Evolutionary conservation across 2,888 invertebrate genomes (phyloP).

Genomic region (Melanostoma scalare): DNA sequence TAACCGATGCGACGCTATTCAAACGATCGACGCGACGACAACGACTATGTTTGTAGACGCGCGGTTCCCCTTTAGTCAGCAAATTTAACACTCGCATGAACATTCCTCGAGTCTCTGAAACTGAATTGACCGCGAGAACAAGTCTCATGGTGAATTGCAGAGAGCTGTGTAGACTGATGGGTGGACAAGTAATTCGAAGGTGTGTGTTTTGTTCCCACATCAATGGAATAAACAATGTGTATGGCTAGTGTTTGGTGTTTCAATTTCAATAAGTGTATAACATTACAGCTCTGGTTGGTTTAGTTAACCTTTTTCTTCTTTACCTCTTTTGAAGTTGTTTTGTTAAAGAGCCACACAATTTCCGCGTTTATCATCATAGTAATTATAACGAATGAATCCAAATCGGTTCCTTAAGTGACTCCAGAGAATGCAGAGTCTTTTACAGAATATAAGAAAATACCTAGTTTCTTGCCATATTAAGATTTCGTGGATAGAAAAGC

Average conservation of each 20-base stretch:
- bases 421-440: no score
- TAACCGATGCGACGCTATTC: conserved; percentile 32
- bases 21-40: not conserved
- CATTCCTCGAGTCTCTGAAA: not conserved
- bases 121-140: conserved; percentile 6
- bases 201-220: not conserved
- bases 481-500: no score
- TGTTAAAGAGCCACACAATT: no score
- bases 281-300: no score
- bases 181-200: not conserved
- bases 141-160: conserved; percentile 18
- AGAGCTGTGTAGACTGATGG: conserved; percentile 3
- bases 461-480: no score
- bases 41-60: not conserved
- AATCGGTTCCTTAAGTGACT: no score
- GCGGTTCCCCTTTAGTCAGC: not conserved
- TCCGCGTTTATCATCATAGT: no score
- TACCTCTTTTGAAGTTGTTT: no score
- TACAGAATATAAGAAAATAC: no score
- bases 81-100: not conserved
- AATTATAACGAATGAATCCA: no score
- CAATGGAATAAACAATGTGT: conserved; percentile 8
- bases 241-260: not conserved
- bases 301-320: no score
- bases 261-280: no score